Evolutionary conservation across 2,113 vertebrate genomes (phyloP).

Genomic region (Calyptomena viridis): DNA sequence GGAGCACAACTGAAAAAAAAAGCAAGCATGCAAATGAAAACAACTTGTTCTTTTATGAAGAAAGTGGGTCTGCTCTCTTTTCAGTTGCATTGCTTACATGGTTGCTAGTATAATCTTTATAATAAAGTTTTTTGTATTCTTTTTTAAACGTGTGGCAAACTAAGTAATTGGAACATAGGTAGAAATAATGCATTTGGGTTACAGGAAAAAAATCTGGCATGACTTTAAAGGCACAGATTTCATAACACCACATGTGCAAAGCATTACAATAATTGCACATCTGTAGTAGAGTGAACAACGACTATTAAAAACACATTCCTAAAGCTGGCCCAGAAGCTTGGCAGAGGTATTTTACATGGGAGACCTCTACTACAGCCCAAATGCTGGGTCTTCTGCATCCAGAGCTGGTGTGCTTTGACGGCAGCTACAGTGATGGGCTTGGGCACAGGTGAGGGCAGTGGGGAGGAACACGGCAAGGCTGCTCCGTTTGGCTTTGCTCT

Average conservation of each 20-base stretch:
- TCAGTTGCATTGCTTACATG: constrained; percentile 24
- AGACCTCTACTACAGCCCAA: constrained; percentile 28
- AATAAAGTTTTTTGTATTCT: constrained; percentile 15
- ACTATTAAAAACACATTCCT: constrained; percentile 78
- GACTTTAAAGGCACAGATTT: constrained; percentile 74
- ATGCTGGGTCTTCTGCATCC: not conserved
- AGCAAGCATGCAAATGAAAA: constrained; percentile 50
- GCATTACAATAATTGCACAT: constrained; percentile 78
- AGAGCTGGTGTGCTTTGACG: constrained; percentile 37
- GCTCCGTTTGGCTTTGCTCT: not conserved
- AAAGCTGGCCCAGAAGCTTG: constrained; percentile 58
- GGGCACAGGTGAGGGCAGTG: not conserved
- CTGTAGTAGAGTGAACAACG: constrained; percentile 74
- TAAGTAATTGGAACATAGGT: constrained; percentile 71
- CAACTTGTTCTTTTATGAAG: constrained; percentile 31
- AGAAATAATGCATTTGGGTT: constrained; percentile 73
- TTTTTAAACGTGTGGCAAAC: constrained; percentile 40
- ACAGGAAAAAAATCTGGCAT: constrained; percentile 64
- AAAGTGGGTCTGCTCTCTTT: constrained; percentile 19
- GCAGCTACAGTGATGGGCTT: not conserved
- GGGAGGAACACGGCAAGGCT: not conserved
- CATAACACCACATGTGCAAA: constrained; percentile 78
- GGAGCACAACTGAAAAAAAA: constrained; percentile 9
- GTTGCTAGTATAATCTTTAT: constrained; percentile 58
- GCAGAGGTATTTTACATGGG: constrained; percentile 1